Conservation (phyloP, 2,888 invertebrate genomes). For the Mechanitis mazaeus region DNA sequence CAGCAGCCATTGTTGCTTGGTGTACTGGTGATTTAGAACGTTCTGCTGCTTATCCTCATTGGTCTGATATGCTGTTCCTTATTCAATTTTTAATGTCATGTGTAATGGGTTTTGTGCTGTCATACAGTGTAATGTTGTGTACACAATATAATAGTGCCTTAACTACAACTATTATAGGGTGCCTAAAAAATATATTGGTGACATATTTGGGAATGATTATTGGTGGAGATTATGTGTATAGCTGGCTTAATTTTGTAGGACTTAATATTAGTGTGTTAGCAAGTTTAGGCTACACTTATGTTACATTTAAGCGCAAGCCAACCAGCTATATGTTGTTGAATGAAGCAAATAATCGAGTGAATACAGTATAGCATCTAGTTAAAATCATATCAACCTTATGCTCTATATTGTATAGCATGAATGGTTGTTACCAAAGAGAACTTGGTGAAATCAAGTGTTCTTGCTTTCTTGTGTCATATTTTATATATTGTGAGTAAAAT, state of each 20-base stretch:
- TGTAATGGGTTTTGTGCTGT: conserved; percentile 96
- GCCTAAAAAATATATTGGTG: conserved; percentile 97
- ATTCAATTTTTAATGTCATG: conserved; percentile 92
- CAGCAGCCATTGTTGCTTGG: conserved; percentile 83
- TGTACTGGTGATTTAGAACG: conserved; percentile 84
- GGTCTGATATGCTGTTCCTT: conserved; percentile 86
- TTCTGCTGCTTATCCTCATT: conserved; percentile 81
- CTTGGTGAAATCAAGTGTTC: conserved; percentile 17
- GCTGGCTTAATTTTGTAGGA: conserved; percentile 95
- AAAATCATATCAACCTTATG: conserved; percentile 40
- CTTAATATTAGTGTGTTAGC: conserved; percentile 95
- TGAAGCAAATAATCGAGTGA: conserved; percentile 52
- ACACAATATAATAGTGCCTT: conserved; percentile 98
- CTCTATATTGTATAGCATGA: conserved; percentile 45
- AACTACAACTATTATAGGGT: conserved; percentile 98
- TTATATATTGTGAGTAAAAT: no score
- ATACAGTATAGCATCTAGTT: conserved; percentile 56
- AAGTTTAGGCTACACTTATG: conserved; percentile 90
- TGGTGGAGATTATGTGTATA: conserved; percentile 98
- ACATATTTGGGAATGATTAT: conserved; percentile 99
- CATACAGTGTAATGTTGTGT: conserved; percentile 96
- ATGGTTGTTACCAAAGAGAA: conserved; percentile 58
- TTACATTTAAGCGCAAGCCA: conserved; percentile 85
- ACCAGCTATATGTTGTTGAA: conserved; percentile 48
- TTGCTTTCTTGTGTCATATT: no score